Evolutionary conservation across 2,113 vertebrate species (phyloP).

Genomic region (Pseudonaja textilis): DNA sequence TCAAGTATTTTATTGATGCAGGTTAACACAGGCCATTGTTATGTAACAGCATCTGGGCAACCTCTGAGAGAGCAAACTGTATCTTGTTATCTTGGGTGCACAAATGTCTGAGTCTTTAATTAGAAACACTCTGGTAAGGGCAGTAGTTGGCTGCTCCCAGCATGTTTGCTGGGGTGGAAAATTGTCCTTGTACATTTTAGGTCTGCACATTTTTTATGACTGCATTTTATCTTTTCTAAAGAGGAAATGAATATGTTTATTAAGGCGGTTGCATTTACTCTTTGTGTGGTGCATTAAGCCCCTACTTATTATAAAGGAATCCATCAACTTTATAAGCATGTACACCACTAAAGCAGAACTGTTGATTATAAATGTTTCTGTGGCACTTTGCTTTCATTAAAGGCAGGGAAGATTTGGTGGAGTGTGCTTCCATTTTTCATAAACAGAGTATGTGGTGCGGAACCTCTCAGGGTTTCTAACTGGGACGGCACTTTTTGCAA

Average conservation of each 20-base stretch:
- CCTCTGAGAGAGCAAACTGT: constrained; percentile 18
- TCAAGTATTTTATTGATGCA: background rate
- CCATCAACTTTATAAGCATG: constrained; percentile 15
- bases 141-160: background rate
- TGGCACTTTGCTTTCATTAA: constrained; percentile 38
- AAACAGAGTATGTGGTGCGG: background rate
- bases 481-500: background rate
- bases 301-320: constrained; percentile 47
- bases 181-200: constrained; percentile 39
- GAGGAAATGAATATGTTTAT: constrained; percentile 40
- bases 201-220: background rate
- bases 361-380: constrained; percentile 47
- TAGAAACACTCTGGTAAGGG: constrained; percentile 35
- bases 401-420: constrained; percentile 20
- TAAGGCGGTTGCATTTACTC: constrained; percentile 41
- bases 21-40: background rate
- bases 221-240: constrained; percentile 49
- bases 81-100: background rate
- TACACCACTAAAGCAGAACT: constrained; percentile 36
- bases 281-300: constrained; percentile 49
- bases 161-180: constrained; percentile 38
- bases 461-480: background rate
- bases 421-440: constrained; percentile 23
- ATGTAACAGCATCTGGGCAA: constrained; percentile 6
- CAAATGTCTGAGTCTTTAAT: constrained; percentile 43